Conservation (phyloP, 2,797 vertebrate genomes). For the Fundulus diaphanus region DNA sequence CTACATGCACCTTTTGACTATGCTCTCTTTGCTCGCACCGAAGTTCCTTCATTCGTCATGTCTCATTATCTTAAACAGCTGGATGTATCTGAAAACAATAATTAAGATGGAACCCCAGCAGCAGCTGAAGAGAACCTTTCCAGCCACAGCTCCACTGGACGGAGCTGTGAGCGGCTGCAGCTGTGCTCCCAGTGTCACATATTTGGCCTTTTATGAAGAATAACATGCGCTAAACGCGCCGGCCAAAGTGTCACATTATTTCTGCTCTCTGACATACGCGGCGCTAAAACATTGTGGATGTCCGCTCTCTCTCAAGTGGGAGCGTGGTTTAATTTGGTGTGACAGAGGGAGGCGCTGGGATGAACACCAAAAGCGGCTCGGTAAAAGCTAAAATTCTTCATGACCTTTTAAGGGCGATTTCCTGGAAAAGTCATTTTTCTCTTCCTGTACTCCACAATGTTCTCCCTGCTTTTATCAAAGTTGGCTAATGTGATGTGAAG, state of each 20-base stretch:
- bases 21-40: not conserved
- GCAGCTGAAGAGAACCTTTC: not conserved
- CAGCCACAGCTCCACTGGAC: not conserved
- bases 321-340: not conserved
- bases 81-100: not conserved
- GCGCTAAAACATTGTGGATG: not conserved
- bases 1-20: not conserved
- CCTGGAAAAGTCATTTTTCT: not conserved
- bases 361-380: not conserved
- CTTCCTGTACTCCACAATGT: not conserved
- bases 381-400: not conserved
- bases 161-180: not conserved
- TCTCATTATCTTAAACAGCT: not conserved
- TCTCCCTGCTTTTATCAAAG: not conserved
- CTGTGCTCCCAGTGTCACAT: not conserved
- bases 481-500: not conserved
- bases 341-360: not conserved
- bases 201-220: constrained; percentile 1
- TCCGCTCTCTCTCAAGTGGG: not conserved
- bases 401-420: not conserved
- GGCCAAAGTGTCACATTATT: not conserved
- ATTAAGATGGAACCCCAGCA: not conserved
- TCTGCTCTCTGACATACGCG: not conserved
- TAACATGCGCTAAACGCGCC: not conserved
- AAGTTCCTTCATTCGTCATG: not conserved